Base-by-base conservation (phyloP, 2,888 invertebrate species). In the Drosophila anomelani region DNA sequence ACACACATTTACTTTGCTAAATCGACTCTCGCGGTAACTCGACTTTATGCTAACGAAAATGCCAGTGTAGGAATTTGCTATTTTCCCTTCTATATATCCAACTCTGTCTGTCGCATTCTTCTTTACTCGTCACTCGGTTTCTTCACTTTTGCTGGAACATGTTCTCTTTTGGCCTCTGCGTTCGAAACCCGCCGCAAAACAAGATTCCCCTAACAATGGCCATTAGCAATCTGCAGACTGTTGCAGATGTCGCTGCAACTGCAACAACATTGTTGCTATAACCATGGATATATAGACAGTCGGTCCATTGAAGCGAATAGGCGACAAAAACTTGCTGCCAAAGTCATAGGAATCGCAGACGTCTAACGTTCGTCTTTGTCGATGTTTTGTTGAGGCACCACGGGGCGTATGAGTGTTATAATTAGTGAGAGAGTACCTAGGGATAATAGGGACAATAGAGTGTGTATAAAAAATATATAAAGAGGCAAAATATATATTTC, bases 201-300 rank as follows among this genome's bases (percentile, higher is more conserved):
- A 75, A 80, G 83, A 83, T 79, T 79, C 83, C 70, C 70, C 83
- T 75, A 83, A 80, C 83, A 81, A 77, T 80, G 77, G 81, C 77
- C 72, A 80, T 80, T 80, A 82, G 81, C 79, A 68, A 80, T 77
- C 72, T 77, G 72, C 67, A 56, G 61, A 74, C 70, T 66, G 74
- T 79, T 77, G 78, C 66, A 73, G 68, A 76, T 77, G 70, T 78
- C 59, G 68, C 41, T 41, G n/a, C 63, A 72, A 36, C 51, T 41
- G 41, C 72, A 72, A 54, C 53, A 68, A 60, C 63, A 34, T 26
- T 23, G 69, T 49, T 43, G 71, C 53, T 38, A 36, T 51, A 54
- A n/a, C 59, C 8, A 29, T 20, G 17, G 49, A 36, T 39, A 26
- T 43, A 60, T 43, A 64, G 63, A 63, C 60, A 60, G 39, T 36